phyloP scores from a whole-genome alignment of 2,888 invertebrate genomes.

The Unio delphinus region DNA sequence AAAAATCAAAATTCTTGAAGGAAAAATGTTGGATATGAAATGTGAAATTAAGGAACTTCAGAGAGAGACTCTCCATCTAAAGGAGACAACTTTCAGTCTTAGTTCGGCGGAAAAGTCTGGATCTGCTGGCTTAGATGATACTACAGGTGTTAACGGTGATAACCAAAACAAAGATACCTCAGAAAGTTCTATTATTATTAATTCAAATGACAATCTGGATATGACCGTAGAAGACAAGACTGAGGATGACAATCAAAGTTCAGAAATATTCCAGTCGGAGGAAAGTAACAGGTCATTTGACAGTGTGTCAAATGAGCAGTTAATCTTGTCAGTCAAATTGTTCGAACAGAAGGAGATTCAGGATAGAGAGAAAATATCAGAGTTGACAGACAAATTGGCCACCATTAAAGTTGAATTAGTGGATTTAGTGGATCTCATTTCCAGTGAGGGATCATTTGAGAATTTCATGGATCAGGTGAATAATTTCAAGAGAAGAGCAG shows the following conservation, averaged over 20 bases:
- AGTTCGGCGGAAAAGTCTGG: conserved; percentile 27
- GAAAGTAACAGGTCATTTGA: conserved; percentile 15
- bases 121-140: conserved; percentile 13
- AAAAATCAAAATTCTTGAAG: conserved; percentile 30
- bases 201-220: conserved; percentile 15
- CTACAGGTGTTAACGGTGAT: conserved; percentile 7
- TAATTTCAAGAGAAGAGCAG: too few species aligned
- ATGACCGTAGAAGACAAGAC: neutral
- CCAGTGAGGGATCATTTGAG: conserved; percentile 2
- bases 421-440: conserved; percentile 18
- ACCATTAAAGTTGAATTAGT: neutral
- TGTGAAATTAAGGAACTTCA: conserved; percentile 37
- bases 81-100: conserved; percentile 21
- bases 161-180: conserved; percentile 1
- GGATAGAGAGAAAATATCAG: conserved; percentile 14
- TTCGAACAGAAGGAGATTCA: conserved; percentile 26
- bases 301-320: conserved; percentile 24
- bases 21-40: conserved; percentile 31
- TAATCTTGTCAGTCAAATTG: conserved; percentile 28
- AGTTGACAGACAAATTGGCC: conserved; percentile 15
- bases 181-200: too few species aligned
- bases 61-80: conserved; percentile 18
- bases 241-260: conserved; percentile 5
- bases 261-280: conserved; percentile 24
- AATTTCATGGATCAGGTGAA: too few species aligned